Evolutionary conservation across 2,888 invertebrate genomes (phyloP), one percentile per base, ranked within the genome.

Genomic region (Crematogaster levior): DNA sequence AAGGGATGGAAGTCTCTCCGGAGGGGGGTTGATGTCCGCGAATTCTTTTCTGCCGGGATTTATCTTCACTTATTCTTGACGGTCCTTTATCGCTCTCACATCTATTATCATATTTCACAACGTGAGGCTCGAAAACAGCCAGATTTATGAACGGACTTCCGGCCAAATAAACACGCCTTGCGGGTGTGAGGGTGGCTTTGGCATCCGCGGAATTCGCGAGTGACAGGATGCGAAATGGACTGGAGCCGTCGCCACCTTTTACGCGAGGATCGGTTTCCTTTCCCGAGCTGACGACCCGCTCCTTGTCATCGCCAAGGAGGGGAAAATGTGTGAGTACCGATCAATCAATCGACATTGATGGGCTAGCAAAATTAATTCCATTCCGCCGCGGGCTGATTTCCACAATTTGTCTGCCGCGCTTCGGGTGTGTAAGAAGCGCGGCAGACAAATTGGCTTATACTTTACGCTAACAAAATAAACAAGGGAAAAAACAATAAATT

Each of bases 101-200:
- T 92, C 92, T 92, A 92, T 92, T 92, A 92, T 91, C 92, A 92
- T 92, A 92, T 92, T 92, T 92, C 92, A 92, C 90, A 75, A 84
- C 79, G 83, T 83, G 89, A 89, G 88, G 91, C 91, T 92, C 90
- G 93, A 92, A 93, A 93, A 93, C 93, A 93, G 92, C 87, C 91
- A 92, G 93, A 93, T 93, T 93, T 93, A 93, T 92, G 93, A 92
- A 91, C 91, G 91, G 91, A 91, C 91, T 92, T 91, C 90, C 91
- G 92, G 90, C 91, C 91, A 92, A 93, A 93, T 93, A 93, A 93
- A 92, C 92, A 92, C 87, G 88, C 88, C 85, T 74, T 84, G 86
- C 61, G 77, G 72, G 43, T 56, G 81, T 27, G 70, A 66, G 81
- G 72, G 43, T 81, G 87, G 84, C 86, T 86, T 87, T 87, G 88